Evolutionary conservation across 1,140 invertebrate species (phyloP), one percentile per base, ranked within the genome.

Genomic region (Brachionus plicatilis): DNA sequence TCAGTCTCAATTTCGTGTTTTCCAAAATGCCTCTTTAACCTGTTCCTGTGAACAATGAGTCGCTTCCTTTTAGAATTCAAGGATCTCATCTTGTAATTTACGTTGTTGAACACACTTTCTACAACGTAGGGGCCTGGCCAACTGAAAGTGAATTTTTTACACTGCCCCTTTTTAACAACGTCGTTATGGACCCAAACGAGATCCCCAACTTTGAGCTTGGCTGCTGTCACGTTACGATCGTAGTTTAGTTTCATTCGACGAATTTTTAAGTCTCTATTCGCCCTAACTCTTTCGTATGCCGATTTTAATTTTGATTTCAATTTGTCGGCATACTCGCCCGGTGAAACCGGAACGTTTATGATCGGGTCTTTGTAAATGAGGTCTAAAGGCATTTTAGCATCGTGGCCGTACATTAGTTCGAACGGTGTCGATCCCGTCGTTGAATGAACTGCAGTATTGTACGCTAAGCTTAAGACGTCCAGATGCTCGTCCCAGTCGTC

Each of bases 321-420:
- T 27, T 24, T 45, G 41, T 76, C 41, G 14, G 47, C 33, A 11
- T 76, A 76, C 20, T 53, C 47, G 20, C 24, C 72, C 2, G 17
- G 72, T 43, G 41, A 20, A 11, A 47, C 72, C 43, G 27, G 72
- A 53, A 45, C 24, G 41, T 45, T 45, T n/a, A 76, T 45, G 12
- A 45, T 43, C 41, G 33, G 41, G 17, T 45, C n/a, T 76, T 4
- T 29, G 47, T 20, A 76, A 20, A 76, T 53, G 33, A 76, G 41
- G 24, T 76, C 72, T 53, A 76, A 43, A 20, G 72, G 72, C 41
- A 76, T 43, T n/a, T 76, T 76, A 24, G 72, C 29, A 24, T 45
- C 29, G 33, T 12, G 27, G 9, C 72, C 72, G 3, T 76, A 76
- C 37, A 76, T 76, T 27, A 41, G 20, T 53, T 53, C 41, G 29